phyloP scores from a whole-genome alignment of 2,113 vertebrate genomes.

The Poecilia latipinna region DNA sequence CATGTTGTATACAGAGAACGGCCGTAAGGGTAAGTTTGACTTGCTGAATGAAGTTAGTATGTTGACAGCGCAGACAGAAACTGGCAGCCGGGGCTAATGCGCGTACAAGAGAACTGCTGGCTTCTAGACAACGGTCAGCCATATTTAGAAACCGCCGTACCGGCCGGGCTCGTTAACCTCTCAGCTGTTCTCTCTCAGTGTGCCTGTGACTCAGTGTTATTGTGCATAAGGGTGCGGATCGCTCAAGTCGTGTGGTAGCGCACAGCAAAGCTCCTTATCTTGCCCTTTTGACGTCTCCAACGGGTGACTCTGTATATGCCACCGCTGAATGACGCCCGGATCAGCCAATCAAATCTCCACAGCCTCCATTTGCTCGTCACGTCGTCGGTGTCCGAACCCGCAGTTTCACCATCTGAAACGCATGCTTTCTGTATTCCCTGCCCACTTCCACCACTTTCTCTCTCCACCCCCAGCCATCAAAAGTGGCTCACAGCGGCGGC shows the following conservation, averaged over 20 bases:
- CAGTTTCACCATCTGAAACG: slow-evolving; percentile 41
- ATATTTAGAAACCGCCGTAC: slow-evolving; percentile 46
- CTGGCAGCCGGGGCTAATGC: slow-evolving; percentile 41
- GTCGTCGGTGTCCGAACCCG: slow-evolving; percentile 55
- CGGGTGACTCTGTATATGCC: slow-evolving; percentile 38
- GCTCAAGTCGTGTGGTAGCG: background rate
- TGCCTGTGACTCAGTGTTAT: background rate
- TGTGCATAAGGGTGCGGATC: rapidly evolving
- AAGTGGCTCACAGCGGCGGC: background rate
- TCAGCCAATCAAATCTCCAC: slow-evolving; percentile 63
- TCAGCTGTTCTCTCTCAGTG: background rate
- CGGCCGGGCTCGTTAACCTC: slow-evolving; percentile 6
- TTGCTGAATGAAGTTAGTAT: slow-evolving; percentile 11
- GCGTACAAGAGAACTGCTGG: slow-evolving; percentile 53
- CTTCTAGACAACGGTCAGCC: slow-evolving; percentile 51
- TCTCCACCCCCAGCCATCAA: background rate
- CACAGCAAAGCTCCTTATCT: slow-evolving; percentile 43
- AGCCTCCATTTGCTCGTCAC: slow-evolving; percentile 75
- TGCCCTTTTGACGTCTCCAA: slow-evolving; percentile 55
- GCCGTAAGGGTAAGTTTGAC: background rate
- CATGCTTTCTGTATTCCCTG: slow-evolving; percentile 33
- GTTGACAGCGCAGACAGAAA: slow-evolving; percentile 10
- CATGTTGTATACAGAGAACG: background rate
- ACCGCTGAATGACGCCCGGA: slow-evolving; percentile 55
- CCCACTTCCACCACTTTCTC: background rate